Conservation (phyloP, 37 sponge, comb jelly and placozoan genomes). For the Corticium candelabrum region DNA sequence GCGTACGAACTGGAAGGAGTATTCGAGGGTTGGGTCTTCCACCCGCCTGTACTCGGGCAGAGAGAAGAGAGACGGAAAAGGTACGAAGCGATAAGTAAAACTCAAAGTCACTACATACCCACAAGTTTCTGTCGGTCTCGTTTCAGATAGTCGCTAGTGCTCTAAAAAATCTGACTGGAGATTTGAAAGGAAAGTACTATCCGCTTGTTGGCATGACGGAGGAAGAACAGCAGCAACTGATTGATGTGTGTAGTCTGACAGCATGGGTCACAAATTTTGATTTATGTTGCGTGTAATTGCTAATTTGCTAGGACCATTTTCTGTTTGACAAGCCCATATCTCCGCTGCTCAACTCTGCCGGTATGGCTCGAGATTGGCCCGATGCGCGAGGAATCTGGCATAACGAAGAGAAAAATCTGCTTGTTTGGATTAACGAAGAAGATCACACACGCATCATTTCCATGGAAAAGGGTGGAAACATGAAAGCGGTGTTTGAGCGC, state of each 20-base stretch:
- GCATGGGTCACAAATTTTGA: too few relatives aligned
- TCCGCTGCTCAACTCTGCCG: conserved; percentile 38
- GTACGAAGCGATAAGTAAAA: too few relatives aligned
- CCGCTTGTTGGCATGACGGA: conserved; percentile 69
- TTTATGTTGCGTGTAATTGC: too few relatives aligned
- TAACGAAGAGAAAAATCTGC: conserved; percentile 53
- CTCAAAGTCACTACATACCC: too few relatives aligned
- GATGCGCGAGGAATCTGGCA: conserved; percentile 72
- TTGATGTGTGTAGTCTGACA: conserved; percentile 35
- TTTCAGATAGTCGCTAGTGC: conserved; percentile 31
- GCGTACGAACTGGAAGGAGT: conserved; percentile 57
- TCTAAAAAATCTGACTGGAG: conserved; percentile 42
- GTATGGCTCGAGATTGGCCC: conserved; percentile 72
- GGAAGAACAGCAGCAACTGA: conserved; percentile 62
- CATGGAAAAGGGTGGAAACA: conserved; percentile 81
- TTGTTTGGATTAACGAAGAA: conserved; percentile 87
- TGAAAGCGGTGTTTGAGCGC: conserved; percentile 33
- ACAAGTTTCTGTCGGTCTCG: too few relatives aligned
- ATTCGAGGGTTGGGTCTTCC: conserved; percentile 52
- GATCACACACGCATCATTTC: conserved; percentile 86
- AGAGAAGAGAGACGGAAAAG: conserved; percentile 54
- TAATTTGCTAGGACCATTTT: conserved; percentile 59
- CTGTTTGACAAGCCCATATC: conserved; percentile 61
- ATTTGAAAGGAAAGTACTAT: conserved; percentile 63
- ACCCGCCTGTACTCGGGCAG: conserved; percentile 47